These are phyloP conservation scores for Pangasianodon hypophthalmus DNA, from an alignment of 2,113 vertebrate genomes.

Conservation along the genomic window DNA sequence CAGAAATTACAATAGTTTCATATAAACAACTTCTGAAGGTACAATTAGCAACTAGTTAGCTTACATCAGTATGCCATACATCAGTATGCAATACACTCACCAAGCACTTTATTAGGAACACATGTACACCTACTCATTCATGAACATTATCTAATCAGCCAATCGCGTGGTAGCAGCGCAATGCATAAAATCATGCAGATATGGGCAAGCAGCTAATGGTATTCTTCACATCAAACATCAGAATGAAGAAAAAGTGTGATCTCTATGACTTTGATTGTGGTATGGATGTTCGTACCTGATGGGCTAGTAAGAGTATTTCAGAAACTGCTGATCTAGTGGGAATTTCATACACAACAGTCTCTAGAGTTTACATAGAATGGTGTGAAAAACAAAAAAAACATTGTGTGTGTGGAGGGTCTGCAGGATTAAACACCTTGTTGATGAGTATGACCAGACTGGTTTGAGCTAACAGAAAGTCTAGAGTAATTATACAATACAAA, in stretches of 20 bases:
- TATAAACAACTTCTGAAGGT: background rate
- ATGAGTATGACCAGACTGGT: background rate
- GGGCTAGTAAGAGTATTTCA: background rate
- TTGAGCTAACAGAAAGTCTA: background rate
- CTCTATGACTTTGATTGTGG: too few relatives aligned
- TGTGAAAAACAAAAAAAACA: background rate
- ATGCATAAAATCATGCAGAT: background rate
- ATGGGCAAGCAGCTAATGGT: too few relatives aligned
- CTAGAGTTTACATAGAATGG: background rate
- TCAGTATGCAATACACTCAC: background rate
- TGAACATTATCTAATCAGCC: background rate
- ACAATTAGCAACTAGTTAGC: background rate
- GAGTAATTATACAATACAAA: background rate
- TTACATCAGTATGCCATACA: background rate
- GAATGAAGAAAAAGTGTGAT: background rate
- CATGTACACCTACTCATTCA: background rate
- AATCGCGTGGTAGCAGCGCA: background rate
- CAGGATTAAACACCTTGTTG: background rate
- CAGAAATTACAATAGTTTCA: background rate
- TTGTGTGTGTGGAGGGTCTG: background rate
- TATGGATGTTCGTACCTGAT: background rate
- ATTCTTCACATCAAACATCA: background rate
- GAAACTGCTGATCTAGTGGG: background rate
- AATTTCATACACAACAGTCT: background rate
- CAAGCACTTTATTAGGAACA: background rate